Base-by-base conservation (phyloP, 2,113 vertebrate species). In the Nesoenas mayeri region DNA sequence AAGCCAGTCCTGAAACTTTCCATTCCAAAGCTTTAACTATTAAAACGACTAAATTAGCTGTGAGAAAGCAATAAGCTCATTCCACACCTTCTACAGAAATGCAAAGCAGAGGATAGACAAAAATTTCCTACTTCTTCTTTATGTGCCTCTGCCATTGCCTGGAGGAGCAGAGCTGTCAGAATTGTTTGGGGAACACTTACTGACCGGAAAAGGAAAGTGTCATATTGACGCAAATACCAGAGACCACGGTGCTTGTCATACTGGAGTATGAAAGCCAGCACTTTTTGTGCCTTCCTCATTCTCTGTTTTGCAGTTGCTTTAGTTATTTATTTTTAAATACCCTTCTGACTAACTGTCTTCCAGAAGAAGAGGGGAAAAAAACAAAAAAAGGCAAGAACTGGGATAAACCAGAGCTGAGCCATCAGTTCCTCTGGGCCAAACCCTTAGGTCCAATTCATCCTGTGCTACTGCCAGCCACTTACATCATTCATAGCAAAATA, bases 401-500 rank as follows among this genome's bases (percentile, higher is more conserved):
- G 77, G 92, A 91, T 74, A 96, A 95, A 96, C 54, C 42, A 89
- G 85, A 89, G 93, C 88, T 96, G 83, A 97, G 87, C 62, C 92
- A 93, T 92, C 82, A 85, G 11, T 82, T 95, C 69, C 64, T 84
- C 56, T 69, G 32, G 81, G 72, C 88, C 77, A 95, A 89, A 88
- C 64, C 57, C 67, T 72, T 72, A 71, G 57, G 75, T 75, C 53
- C 88, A 93, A 62, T 91, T 94, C 70, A 89, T 51, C 58, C 87
- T 48, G 50, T 15, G 50, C 67, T 87, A 69, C 51, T 91, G 93
- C 91, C 92, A 96, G 75, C 66, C 72, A 48, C 66, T 93, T 93
- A 92, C 58, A 92, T 94, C 89, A 95, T 28, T 84, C 80, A 44
- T 0, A 94, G 69, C 82, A 96, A 88, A 93, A 92, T 84, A 31